Evolutionary conservation across 2,797 vertebrate species (phyloP).

Genomic region (Platyrinchus mystaceus): DNA sequence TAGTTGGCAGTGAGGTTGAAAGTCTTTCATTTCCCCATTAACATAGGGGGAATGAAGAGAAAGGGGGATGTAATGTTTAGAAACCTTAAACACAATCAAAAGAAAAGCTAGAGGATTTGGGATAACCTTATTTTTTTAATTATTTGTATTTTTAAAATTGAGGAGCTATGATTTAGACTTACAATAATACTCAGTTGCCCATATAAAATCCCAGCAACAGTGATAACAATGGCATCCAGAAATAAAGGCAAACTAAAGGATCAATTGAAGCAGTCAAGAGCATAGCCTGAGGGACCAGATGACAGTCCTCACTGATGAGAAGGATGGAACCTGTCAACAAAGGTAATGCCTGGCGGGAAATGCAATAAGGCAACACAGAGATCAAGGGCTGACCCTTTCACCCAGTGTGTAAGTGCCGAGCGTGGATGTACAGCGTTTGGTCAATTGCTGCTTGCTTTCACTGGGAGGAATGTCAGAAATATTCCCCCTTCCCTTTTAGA

Average conservation of each 20-base stretch:
- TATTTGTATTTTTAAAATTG: background rate
- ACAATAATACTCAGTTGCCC: background rate
- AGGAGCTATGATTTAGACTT: background rate
- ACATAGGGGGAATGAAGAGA: background rate
- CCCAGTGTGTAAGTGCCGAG: background rate
- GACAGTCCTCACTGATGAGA: constrained; percentile 19
- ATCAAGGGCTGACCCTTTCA: constrained; percentile 39
- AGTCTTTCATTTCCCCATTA: constrained; percentile 5
- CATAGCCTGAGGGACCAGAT: constrained; percentile 26
- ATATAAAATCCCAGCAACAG: background rate
- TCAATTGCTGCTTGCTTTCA: constrained; percentile 62
- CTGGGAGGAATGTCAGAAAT: constrained; percentile 23
- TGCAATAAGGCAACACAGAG: background rate
- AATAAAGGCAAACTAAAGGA: constrained; percentile 47
- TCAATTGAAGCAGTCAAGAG: constrained; percentile 6
- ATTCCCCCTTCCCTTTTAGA: background rate
- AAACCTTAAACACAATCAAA: background rate
- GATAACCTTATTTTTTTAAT: background rate
- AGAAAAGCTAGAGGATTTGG: background rate
- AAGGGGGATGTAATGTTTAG: background rate
- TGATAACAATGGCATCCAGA: background rate
- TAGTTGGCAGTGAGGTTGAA: constrained; percentile 41
- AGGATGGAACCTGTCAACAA: constrained; percentile 21
- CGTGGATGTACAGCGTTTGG: constrained; percentile 21
- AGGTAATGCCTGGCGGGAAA: constrained; percentile 29